Evolutionary conservation across 2,888 invertebrate species (phyloP).

Genomic region (Deladenus siricidicola): DNA sequence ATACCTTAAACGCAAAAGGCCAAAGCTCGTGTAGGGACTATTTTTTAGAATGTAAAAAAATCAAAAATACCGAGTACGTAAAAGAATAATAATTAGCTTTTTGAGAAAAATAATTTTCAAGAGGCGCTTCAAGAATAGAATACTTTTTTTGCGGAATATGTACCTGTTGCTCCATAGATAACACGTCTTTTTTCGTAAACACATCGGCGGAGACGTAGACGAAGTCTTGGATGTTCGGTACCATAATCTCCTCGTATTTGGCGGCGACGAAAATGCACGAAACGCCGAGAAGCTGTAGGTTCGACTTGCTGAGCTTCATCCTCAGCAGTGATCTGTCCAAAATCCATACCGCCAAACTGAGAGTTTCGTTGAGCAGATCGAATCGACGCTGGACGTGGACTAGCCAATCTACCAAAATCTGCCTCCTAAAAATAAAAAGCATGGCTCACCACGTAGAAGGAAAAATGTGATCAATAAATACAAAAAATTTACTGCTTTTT

Average conservation of each 20-base stretch:
- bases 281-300: slow-evolving; percentile 87
- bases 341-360: slow-evolving; percentile 82
- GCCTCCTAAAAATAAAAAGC: too few relatives aligned
- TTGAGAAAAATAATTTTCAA: too few relatives aligned
- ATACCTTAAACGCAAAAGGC: background rate
- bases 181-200: slow-evolving; percentile 71
- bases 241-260: slow-evolving; percentile 95
- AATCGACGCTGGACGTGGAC: slow-evolving; percentile 87
- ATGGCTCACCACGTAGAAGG: too few relatives aligned
- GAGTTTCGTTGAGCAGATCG: slow-evolving; percentile 64
- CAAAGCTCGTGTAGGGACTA: too few relatives aligned
- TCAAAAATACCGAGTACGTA: background rate
- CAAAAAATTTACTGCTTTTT: too few relatives aligned
- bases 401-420: slow-evolving; percentile 89
- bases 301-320: slow-evolving; percentile 75
- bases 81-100: too few relatives aligned
- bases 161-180: slow-evolving; percentile 70
- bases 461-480: too few relatives aligned
- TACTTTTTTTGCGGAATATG: too few relatives aligned
- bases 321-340: slow-evolving; percentile 86
- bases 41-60: too few relatives aligned
- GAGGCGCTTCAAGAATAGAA: too few relatives aligned
- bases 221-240: slow-evolving; percentile 79
- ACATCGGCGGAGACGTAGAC: slow-evolving; percentile 89
- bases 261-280: slow-evolving; percentile 91